phyloP scores from a whole-genome alignment of 2,888 invertebrate species.

The Teinopalpus imperialis region DNA sequence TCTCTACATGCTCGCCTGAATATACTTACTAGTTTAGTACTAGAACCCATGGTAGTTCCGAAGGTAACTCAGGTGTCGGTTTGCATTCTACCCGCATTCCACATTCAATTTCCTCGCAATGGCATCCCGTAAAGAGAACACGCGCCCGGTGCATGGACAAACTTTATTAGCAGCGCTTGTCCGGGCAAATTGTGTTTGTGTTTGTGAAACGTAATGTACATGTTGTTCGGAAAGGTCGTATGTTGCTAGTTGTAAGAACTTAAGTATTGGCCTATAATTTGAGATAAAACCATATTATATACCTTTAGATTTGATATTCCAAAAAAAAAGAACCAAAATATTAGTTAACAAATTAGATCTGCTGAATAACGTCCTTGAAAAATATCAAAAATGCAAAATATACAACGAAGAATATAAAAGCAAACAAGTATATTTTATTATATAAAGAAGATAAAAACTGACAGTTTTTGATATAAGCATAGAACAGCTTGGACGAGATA shows the following conservation, averaged over 20 bases:
- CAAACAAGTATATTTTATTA: too few relatives aligned
- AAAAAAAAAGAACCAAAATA: too few relatives aligned
- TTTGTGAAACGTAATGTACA: slow-evolving; percentile 13
- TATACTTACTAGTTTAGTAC: too few relatives aligned
- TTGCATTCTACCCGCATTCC: slow-evolving; percentile 57
- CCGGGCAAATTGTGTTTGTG: slow-evolving; percentile 41
- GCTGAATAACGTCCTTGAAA: too few relatives aligned
- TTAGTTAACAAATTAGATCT: too few relatives aligned
- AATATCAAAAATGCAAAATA: too few relatives aligned
- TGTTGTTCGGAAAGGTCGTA: slow-evolving; percentile 1
- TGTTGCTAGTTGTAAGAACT: not conserved
- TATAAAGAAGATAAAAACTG: too few relatives aligned
- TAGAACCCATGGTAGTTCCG: slow-evolving; percentile 16
- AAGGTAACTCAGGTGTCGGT: slow-evolving; percentile 39
- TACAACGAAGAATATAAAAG: too few relatives aligned
- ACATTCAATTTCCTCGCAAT: slow-evolving; percentile 61
- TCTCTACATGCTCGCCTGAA: not conserved
- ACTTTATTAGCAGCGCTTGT: slow-evolving; percentile 55
- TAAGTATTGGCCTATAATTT: not conserved
- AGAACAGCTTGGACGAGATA: too few relatives aligned
- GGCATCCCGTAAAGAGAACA: slow-evolving; percentile 49
- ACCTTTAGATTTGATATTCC: too few relatives aligned
- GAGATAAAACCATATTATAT: too few relatives aligned
- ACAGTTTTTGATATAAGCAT: too few relatives aligned
- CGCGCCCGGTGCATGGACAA: slow-evolving; percentile 39